These are phyloP conservation scores for Coregonus clupeaformis DNA, from an alignment of 2,113 vertebrate genomes.

Conservation along the genomic window DNA sequence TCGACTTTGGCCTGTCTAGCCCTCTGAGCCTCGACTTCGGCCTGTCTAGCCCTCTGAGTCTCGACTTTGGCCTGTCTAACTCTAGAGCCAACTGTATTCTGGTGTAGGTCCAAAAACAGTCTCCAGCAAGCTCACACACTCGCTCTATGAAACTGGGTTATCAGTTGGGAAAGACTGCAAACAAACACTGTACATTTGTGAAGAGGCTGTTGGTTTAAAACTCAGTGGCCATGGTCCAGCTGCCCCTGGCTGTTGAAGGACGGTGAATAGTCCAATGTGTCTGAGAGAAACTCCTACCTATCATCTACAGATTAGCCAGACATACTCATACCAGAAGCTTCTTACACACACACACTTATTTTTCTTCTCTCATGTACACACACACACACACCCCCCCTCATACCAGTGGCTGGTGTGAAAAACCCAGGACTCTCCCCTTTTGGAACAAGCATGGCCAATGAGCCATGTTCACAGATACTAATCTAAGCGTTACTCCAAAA, in stretches of 20 bases:
- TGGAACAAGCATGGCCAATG: background rate
- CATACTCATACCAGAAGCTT: constrained; percentile 6
- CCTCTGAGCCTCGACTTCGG: too few species aligned
- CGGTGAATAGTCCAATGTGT: constrained; percentile 33
- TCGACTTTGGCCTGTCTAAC: too few species aligned
- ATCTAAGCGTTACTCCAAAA: constrained; percentile 37
- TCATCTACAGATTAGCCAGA: constrained; percentile 14
- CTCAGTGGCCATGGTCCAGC: too few species aligned
- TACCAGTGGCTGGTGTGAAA: background rate
- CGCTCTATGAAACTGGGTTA: too few species aligned
- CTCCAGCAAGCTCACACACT: too few species aligned
- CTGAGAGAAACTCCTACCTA: constrained; percentile 7
- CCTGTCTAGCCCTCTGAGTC: too few species aligned
- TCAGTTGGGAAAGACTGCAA: too few species aligned
- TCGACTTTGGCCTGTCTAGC: too few species aligned
- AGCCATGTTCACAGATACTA: constrained; percentile 16
- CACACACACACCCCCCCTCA: constrained; percentile 6
- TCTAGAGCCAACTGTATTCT: too few species aligned
- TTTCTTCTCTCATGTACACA: background rate
- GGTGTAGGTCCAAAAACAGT: too few species aligned
- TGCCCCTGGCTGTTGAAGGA: constrained; percentile 10
- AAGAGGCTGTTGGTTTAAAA: too few species aligned
- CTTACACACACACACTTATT: background rate
- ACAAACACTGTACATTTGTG: background rate
- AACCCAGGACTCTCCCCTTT: constrained; percentile 15